Conservation (phyloP, 2,888 invertebrate genomes). For the Trissolcus japonicus region DNA sequence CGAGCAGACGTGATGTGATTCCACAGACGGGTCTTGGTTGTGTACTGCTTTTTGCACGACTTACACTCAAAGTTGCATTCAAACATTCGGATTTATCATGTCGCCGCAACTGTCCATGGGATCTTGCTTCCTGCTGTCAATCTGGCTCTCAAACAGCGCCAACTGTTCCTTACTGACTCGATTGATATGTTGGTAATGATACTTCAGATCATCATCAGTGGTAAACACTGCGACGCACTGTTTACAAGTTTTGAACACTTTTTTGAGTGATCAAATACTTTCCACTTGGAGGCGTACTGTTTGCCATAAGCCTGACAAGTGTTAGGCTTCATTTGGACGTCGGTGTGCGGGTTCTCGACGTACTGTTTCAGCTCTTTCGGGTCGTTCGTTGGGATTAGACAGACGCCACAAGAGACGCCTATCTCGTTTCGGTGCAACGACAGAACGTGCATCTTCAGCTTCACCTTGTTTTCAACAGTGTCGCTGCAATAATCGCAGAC, state of each 20-base stretch:
- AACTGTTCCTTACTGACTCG: constrained; percentile 73
- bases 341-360: constrained; percentile 77
- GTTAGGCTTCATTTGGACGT: constrained; percentile 77
- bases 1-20: constrained; percentile 69
- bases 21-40: constrained; percentile 70
- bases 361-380: constrained; percentile 79
- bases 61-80: constrained; percentile 72
- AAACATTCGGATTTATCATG: constrained; percentile 60
- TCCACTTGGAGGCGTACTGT: constrained; percentile 80
- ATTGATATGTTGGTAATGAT: constrained; percentile 77
- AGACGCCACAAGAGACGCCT: constrained; percentile 79
- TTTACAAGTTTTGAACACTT: constrained; percentile 79
- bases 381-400: constrained; percentile 78
- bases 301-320: constrained; percentile 80
- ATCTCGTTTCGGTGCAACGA: constrained; percentile 79
- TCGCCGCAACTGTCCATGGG: constrained; percentile 49
- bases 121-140: constrained; percentile 63
- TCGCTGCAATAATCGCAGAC: constrained; percentile 80
- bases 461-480: constrained; percentile 78
- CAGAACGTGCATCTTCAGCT: constrained; percentile 80
- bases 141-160: constrained; percentile 68
- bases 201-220: constrained; percentile 77
- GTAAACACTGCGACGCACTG: constrained; percentile 80
- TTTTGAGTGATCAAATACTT: constrained; percentile 80
- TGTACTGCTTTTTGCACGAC: constrained; percentile 71